phyloP scores from a whole-genome alignment of 2,888 invertebrate species.

The Scrobipalpa costella region DNA sequence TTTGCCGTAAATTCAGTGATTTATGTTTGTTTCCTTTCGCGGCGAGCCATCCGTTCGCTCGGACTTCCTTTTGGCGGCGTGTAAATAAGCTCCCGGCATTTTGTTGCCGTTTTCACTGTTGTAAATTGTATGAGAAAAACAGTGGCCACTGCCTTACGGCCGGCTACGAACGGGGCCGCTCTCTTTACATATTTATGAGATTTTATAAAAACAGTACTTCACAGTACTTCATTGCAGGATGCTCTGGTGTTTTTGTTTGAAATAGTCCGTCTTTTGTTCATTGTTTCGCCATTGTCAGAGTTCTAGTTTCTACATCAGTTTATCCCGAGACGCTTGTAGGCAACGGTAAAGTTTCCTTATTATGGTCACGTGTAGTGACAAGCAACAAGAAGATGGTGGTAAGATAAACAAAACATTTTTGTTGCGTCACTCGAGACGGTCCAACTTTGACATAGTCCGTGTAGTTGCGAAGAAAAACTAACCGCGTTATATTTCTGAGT shows the following conservation, averaged over 20 bases:
- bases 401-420: constrained; percentile 31
- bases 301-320: constrained; percentile 12
- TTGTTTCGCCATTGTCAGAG: constrained; percentile 15
- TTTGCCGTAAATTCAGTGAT: constrained; percentile 71
- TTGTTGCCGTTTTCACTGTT: constrained; percentile 69
- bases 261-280: constrained; percentile 16
- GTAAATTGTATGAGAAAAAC: constrained; percentile 67
- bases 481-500: constrained; percentile 6
- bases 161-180: constrained; percentile 44
- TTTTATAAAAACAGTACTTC: constrained; percentile 30
- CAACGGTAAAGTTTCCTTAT: constrained; percentile 28
- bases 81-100: constrained; percentile 70
- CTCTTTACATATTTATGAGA: constrained; percentile 64
- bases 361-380: constrained; percentile 28
- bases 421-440: constrained; percentile 24
- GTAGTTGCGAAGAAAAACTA: constrained; percentile 20
- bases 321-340: constrained; percentile 2
- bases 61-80: constrained; percentile 68
- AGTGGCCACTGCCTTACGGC: constrained; percentile 37
- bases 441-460: constrained; percentile 16
- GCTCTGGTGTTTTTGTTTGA: constrained; percentile 11
- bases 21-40: constrained; percentile 67
- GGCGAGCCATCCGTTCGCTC: constrained; percentile 62
- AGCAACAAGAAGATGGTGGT: constrained; percentile 27
- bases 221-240: constrained; percentile 11